These are phyloP conservation scores for Pyrrhosoma nymphula DNA, from an alignment of 2,888 invertebrate genomes.

Conservation along the genomic window DNA sequence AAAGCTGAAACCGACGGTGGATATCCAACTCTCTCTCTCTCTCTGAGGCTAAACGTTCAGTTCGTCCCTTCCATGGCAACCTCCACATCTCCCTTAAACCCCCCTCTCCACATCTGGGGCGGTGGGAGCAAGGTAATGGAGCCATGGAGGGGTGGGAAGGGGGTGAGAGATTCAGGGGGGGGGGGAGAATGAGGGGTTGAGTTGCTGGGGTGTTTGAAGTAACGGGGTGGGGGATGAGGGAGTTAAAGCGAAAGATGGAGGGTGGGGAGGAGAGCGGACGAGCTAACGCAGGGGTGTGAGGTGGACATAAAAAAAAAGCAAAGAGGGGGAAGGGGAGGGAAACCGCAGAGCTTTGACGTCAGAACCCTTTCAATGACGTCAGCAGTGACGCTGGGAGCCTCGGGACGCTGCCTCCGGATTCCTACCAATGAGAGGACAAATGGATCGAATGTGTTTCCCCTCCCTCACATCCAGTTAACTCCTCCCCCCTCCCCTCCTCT, in stretches of 20 bases:
- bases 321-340: background rate
- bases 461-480: slow-evolving; percentile 75
- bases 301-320: background rate
- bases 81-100: background rate
- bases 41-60: background rate
- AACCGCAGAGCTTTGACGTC: slow-evolving; percentile 54
- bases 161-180: background rate
- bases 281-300: background rate
- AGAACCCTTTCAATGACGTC: slow-evolving; percentile 41
- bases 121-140: background rate
- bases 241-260: background rate
- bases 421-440: slow-evolving; percentile 42
- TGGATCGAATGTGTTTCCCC: slow-evolving; percentile 65
- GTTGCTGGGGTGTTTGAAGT: background rate
- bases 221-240: background rate
- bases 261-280: background rate
- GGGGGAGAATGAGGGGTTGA: background rate
- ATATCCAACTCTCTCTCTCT: background rate
- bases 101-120: background rate
- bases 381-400: slow-evolving; percentile 30
- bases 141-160: background rate
- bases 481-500: slow-evolving; percentile 72
- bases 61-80: background rate
- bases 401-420: slow-evolving; percentile 46
- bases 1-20: background rate